Percentiles rank a stretch among this genome's conserved stretches.
phyloP scores from a whole-genome alignment of 2,888 invertebrate genomes.

The Morpho deidamia region DNA sequence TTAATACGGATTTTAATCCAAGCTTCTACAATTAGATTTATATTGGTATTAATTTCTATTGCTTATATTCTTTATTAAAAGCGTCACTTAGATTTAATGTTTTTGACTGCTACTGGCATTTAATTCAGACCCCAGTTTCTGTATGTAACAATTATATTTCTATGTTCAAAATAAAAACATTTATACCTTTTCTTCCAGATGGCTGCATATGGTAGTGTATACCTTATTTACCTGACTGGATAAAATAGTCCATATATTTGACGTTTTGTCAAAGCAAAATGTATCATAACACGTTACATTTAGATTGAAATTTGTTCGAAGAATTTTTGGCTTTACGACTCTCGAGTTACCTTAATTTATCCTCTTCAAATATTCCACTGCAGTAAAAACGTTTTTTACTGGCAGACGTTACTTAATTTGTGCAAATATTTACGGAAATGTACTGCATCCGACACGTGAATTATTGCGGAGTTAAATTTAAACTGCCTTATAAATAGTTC shows the following conservation, averaged over 20 bases:
- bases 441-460: background rate
- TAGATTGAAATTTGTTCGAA: background rate
- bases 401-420: constrained; percentile 4
- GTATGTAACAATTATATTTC: too few relatives aligned
- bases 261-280: background rate
- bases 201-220: background rate
- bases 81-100: too few relatives aligned
- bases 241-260: background rate
- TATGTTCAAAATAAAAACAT: too few relatives aligned
- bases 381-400: background rate
- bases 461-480: background rate
- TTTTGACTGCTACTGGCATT: too few relatives aligned
- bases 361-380: constrained; percentile 4
- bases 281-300: background rate
- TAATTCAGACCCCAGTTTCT: too few relatives aligned
- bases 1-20: too few relatives aligned
- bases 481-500: background rate
- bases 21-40: too few relatives aligned
- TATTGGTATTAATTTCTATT: too few relatives aligned
- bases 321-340: background rate
- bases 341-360: constrained; percentile 1
- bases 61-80: too few relatives aligned
- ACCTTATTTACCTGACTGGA: background rate
- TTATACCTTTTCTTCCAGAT: too few relatives aligned
- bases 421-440: constrained; percentile 2